Conservation (phyloP, 1,140 invertebrate genomes). For the Fopius arisanus region DNA sequence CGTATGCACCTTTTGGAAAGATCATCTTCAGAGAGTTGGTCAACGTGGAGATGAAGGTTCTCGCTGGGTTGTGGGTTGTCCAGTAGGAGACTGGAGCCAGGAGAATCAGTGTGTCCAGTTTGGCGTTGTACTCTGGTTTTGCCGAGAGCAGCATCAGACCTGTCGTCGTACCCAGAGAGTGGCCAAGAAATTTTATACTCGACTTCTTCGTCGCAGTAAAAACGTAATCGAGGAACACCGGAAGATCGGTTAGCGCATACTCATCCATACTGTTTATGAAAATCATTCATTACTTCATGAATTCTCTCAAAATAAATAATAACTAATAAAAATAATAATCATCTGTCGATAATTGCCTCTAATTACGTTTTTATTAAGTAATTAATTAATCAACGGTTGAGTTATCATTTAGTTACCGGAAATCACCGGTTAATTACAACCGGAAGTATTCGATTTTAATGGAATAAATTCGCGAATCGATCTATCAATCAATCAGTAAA, state of each 20-base stretch:
- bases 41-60: neutral
- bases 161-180: neutral
- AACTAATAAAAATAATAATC: too few relatives aligned
- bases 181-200: neutral
- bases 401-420: too few relatives aligned
- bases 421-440: too few relatives aligned
- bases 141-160: neutral
- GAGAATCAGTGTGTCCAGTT: neutral
- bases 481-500: too few relatives aligned
- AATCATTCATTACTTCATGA: neutral
- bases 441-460: too few relatives aligned
- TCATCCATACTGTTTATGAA: neutral
- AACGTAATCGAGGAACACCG: neutral
- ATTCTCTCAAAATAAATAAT: neutral
- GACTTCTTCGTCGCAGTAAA: neutral
- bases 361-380: too few relatives aligned
- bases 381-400: too few relatives aligned
- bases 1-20: neutral
- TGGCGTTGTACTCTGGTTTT: neutral
- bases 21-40: neutral
- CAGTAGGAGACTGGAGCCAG: neutral
- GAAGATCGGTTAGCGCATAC: neutral
- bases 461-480: too few relatives aligned
- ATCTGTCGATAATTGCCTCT: too few relatives aligned
- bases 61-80: neutral